Base-by-base conservation (phyloP, 2,113 vertebrate species). In the Archilochus colubris region DNA sequence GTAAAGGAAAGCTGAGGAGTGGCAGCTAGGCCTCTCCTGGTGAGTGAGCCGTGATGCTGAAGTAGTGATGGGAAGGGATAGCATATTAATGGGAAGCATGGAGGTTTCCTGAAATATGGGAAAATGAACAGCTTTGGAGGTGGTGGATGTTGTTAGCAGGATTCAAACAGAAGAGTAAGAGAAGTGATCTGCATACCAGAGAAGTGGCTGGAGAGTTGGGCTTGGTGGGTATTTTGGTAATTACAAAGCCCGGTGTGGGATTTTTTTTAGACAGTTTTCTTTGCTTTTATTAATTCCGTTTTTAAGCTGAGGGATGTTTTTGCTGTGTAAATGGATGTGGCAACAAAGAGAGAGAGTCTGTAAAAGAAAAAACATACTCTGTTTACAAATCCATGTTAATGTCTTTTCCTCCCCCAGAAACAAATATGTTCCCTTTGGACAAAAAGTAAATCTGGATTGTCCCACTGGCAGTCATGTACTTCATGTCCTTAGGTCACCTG, bases 1-100 rank as follows among this genome's bases (percentile, higher is more conserved):
- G 33, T 86, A 25, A 82, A 68, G n/a, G 14, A 78, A 68, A 38
- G 36, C 19, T 2, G 19, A 12, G 55, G 38, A 50, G 9, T 1
- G 0, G 33, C 20, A 40, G 22, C 28, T 54, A 15, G 13, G 33
- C 51, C 20, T 53, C 18, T 73, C 21, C n/a, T 0, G 0, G 14
- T 0, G 2, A 50, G 17, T 0, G 4, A 19, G 33, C 33, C 33
- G 33, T 33, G 33, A 33, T 46, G 54, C 27, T 43, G 46, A 44
- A 14, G 30, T 33, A 50, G 18, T 18, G n/a, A 51, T 75, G 58
- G 66, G 31, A 64, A 67, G 19, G 7, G 30, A 14, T 22, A 27
- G 14, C 2, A 0, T 25, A 24, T 53, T 50, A 23, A 2, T 4
- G 7, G n/a, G 8, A 19, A 61, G 17, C 0, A 1, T 28, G 70